Base-by-base conservation (phyloP, 2,113 vertebrate genomes). In the Paedocypris sp. region DNA sequence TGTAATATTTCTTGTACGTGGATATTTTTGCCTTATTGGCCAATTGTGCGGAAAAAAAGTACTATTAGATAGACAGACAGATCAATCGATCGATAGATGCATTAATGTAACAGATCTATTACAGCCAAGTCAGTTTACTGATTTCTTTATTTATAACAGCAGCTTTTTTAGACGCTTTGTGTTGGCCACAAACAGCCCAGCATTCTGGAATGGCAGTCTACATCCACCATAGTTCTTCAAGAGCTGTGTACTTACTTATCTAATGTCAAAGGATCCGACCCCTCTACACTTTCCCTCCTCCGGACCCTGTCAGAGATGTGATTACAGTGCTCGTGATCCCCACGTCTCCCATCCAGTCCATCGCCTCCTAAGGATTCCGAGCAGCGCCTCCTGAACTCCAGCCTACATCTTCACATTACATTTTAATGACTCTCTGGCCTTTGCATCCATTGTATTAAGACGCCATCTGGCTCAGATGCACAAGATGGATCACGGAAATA, bases 381-480 rank as follows among this genome's bases (percentile, higher is more conserved):
- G 19, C 15, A 23, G 26, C 41, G 42, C 53, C 60, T 22, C 36
- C 45, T 60, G 20, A 36, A 51, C 50, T 43, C 36, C 35, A 50
- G 56, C 53, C 41, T 61, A 22, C 32, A 57, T 63, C 51, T 12
- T 19, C 26, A 43, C 54, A 64, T 68, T 54, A 51, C 53, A 54
- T 49, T 15, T 15, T 64, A 63, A 64, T 67, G 48, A 59, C 47
- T 38, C 35, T 43, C 29, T 25, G 6, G 8, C 45, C 45, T 46
- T 36, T 57, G 19, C 43, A 51, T 60, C 47, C 16, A 54, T 36
- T 39, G 58, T n/a, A 28, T 36, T 39, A 50, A 33, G 29, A n/a
- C 15, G 53, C 39, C 23, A 52, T 19, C 31, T 41, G 46, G 53
- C 45, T 23, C 26, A 46, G 6, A 46, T 46, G 13, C 25, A 48